Base-by-base conservation (phyloP, 2,888 invertebrate species). In the Drosophila acutilabella region DNA sequence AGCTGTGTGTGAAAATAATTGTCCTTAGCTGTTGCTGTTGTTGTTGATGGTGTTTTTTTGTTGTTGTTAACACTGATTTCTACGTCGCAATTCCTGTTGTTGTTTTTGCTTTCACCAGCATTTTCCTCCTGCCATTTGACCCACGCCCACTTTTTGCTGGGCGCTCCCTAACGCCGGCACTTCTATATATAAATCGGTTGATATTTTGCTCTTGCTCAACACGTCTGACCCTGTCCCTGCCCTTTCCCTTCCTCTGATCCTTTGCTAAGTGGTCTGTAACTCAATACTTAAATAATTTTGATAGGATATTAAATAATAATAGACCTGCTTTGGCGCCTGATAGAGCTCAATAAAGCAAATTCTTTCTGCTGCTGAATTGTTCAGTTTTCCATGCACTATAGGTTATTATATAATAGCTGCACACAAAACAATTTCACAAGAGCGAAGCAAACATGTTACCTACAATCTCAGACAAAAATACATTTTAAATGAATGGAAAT, bases 401-500 rank as follows among this genome's bases (percentile, higher is more conserved):
- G 6, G 7, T 30, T 30, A 8, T 64, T 64, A 64, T 64, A 50
- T 64, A 64, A 57, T 33, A 40, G 16, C 20, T 44, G 14, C 52
- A 57, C 30, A 54, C 41, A 60, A 41, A 44, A 38, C 41, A 38
- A 52, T 44, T 54, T 44, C 58, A 47, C 38, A 44, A 47, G 41
- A 45, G 33, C 40, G 23, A 11, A 14, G 30, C 53, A 61, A 56
- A 41, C 45, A 18, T 18, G 36, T 56, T 66, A 42, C 13, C 58
- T 42, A 20, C 53, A 41, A 71, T 36, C 64, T 52, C 61, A 18
- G 48, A 45, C 48, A 64, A 65, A 77, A 66, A 70, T 74, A 45
- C 61, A 66, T 83, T 80, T 71, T 61, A 80, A 88, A 84, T 87
- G 75, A 89, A 75, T 87, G 89, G 85, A 84, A 84, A 84, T 81